Evolutionary conservation across 2,113 vertebrate genomes (phyloP), one percentile per base, ranked within the genome.

Genomic region (Anser brachyrhynchus): DNA sequence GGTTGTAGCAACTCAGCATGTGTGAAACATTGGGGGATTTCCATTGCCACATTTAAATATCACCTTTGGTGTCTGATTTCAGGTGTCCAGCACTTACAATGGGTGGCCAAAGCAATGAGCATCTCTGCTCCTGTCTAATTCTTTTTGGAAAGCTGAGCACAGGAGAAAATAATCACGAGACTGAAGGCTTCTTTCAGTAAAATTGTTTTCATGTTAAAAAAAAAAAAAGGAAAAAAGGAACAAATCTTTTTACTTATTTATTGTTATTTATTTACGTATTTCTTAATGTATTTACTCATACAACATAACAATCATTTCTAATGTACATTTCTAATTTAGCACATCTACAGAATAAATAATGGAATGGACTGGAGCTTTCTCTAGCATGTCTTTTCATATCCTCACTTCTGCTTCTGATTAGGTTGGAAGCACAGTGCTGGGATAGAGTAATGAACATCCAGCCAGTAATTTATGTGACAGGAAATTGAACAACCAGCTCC

Each of bases 401-500:
- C 58, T 41, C 62, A 67, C 55, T 94, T 89, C 90, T 97, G 95
- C 95, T 97, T 96, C 95, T 92, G 93, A 96, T 97, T 94, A 97
- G 82, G 69, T 52, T 62, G 70, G 90, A 94, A 97, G 87, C 84
- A 92, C 23, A 37, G 74, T 15, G 81, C 62, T 84, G 65, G 57
- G 75, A 89, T 28, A 65, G 72, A 96, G 90, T 94, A 92, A 97
- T 67, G 87, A 92, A 83, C 29, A 73, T 59, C 92, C 90, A 82
- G 70, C 29, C 29, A 65, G 90, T 94, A 89, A 94, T 89, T 86
- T 92, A 84, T 84, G 93, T 95, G 96, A 97, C 95, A 97, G 97
- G 94, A 98, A 98, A 97, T 91, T 92, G 96, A 97, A 97, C 85
- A 86, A 84, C 85, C 85, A 81, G 46, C 90, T 55, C 81, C 89